Base-by-base conservation (phyloP, 92 coral and sea anemone species). In the Bergia puertoricense region DNA sequence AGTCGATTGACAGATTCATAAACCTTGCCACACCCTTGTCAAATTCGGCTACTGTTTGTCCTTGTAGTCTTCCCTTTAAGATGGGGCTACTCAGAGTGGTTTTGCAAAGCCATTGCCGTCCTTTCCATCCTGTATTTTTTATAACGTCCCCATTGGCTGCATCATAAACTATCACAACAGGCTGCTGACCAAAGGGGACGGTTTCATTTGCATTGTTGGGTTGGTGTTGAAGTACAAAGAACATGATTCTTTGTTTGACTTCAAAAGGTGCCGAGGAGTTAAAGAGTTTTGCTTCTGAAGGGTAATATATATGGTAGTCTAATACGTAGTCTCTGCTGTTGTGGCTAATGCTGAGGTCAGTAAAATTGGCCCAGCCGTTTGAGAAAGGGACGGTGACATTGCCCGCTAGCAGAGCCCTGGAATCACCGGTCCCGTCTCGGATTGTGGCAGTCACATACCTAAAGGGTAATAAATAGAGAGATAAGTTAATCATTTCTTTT, bases 61-160 rank as follows among this genome's bases (percentile, higher is more conserved):
- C 98, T 40, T 69, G 71, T n/a, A 96, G 92, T 40, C 90, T 79
- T 15, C 97, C 97, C 74, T 71, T 3, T 5, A 18, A 56, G n/a
- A 89, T 74, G 43, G 92, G 91, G 79, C 93, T 85, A 13, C 72
- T 81, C 85, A 96, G 67, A 37, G 85, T 77, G 2, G 93, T 96
- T 9, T 46, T 69, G 74, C 96, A 95, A 41, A 93, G 57, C 98
- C 98, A 96, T 73, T 83, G 90, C 37, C 98, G 87, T 22, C 94
- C 97, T 79, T 94, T 94, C 98, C 98, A 96, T 0, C 97, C 98
- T 16, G 98, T 94, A 38, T 96, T 96, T 45, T 80, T 92, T 86
- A 94, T 98, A 65, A 91, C 48, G 40, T 91, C 89, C 59, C 98
- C 97, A 72, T 90, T 93, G 22, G 97, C 97, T 45, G 91, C 95